Conservation (phyloP, 2,797 vertebrate species). For the Myripristis murdjan region DNA sequence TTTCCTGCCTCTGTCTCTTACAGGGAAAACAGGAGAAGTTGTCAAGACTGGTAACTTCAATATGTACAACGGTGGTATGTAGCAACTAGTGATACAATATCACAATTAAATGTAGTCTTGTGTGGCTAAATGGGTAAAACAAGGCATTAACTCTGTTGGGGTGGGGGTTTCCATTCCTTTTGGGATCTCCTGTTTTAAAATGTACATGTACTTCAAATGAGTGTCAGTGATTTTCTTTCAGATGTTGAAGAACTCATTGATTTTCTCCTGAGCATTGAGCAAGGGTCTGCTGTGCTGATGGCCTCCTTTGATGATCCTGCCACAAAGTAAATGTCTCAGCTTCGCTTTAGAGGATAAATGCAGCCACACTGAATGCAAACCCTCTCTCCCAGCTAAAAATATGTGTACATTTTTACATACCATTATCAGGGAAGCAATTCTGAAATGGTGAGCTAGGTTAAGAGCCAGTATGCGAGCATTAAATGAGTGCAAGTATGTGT, state of each 20-base stretch:
- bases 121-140: not conserved
- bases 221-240: slow-evolving; percentile 66
- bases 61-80: slow-evolving; percentile 90
- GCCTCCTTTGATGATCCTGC: slow-evolving; percentile 90
- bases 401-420: too few species aligned
- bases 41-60: slow-evolving; percentile 84
- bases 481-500: too few species aligned
- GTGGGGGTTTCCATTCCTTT: too few species aligned
- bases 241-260: slow-evolving; percentile 87
- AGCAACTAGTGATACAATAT: not conserved
- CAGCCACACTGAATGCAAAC: too few species aligned
- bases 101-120: not conserved
- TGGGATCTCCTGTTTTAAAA: too few species aligned
- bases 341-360: too few species aligned
- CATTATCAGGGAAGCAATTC: too few species aligned
- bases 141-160: too few species aligned
- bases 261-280: slow-evolving; percentile 85
- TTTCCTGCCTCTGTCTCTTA: not conserved
- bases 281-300: slow-evolving; percentile 89
- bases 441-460: too few species aligned
- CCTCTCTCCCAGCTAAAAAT: too few species aligned
- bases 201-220: too few species aligned
- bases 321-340: slow-evolving; percentile 85
- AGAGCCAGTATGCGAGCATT: too few species aligned
- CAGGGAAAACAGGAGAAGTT: slow-evolving; percentile 89